Evolutionary conservation across 2,888 invertebrate species (phyloP).

Genomic region (Eupithecia vulgata): DNA sequence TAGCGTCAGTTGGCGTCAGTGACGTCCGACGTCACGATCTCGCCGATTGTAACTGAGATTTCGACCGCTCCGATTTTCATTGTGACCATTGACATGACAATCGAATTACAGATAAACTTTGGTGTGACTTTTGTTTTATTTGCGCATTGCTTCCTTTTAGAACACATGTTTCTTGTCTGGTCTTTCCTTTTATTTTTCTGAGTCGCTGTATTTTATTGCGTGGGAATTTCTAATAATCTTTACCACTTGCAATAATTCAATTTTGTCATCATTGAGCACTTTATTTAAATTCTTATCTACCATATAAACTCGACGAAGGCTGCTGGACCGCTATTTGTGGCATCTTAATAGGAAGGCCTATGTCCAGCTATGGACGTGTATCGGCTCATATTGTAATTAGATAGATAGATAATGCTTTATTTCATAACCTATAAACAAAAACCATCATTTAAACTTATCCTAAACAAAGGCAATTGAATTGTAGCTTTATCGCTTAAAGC

Average conservation of each 20-base stretch:
- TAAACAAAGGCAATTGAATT: too few relatives aligned
- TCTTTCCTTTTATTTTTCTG: constrained; percentile 27
- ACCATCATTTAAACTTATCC: too few relatives aligned
- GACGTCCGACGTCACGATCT: constrained; percentile 54
- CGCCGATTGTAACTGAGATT: constrained; percentile 76
- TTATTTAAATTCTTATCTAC: too few relatives aligned
- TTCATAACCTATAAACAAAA: too few relatives aligned
- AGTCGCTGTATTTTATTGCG: neutral
- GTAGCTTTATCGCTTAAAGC: too few relatives aligned
- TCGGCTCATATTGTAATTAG: too few relatives aligned
- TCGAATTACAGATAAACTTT: constrained; percentile 57
- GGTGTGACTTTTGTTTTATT: constrained; percentile 12
- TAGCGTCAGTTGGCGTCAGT: constrained; percentile 28
- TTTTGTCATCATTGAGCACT: neutral
- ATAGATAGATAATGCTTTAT: too few relatives aligned
- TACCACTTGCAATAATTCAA: neutral
- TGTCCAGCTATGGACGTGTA: too few relatives aligned
- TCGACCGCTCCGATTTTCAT: constrained; percentile 63
- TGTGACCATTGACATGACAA: constrained; percentile 61
- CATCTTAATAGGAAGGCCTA: too few relatives aligned
- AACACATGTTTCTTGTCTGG: constrained; percentile 40
- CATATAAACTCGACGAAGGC: too few relatives aligned
- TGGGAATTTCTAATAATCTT: neutral
- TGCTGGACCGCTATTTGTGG: too few relatives aligned
- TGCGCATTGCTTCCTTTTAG: constrained; percentile 36